These are phyloP conservation scores for Takifugu rubripes DNA, from an alignment of 2,797 vertebrate species.

Conservation along the genomic window DNA sequence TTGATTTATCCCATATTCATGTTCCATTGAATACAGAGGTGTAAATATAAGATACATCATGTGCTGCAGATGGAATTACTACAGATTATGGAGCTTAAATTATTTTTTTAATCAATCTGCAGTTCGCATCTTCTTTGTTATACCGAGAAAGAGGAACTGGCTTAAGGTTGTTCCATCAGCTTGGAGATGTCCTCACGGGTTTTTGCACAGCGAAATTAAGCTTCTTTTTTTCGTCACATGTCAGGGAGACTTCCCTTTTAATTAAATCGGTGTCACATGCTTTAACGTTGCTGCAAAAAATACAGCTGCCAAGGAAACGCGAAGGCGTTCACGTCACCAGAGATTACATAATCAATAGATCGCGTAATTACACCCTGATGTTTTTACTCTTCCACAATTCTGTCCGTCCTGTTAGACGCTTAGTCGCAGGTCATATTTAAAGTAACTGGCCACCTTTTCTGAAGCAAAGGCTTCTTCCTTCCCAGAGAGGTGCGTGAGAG, in stretches of 20 bases:
- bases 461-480: too few relatives aligned
- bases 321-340: constrained; percentile 7
- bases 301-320: constrained; percentile 38
- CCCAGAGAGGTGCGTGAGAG: not conserved
- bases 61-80: too few relatives aligned
- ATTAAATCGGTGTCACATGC: not conserved
- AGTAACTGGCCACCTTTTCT: too few relatives aligned
- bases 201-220: not conserved
- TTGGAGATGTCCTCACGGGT: not conserved
- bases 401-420: too few relatives aligned
- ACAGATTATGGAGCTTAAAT: too few relatives aligned
- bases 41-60: too few relatives aligned
- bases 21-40: not conserved
- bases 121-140: too few relatives aligned
- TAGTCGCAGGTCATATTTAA: too few relatives aligned
- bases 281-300: not conserved
- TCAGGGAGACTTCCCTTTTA: not conserved
- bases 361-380: constrained; percentile 10
- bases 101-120: too few relatives aligned
- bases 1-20: not conserved
- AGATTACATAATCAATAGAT: constrained; percentile 24
- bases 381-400: too few relatives aligned
- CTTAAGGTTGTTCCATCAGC: not conserved
- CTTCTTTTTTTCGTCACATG: not conserved
- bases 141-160: not conserved